Conservation (phyloP, 23 tunicate species). For the Botrylloides violaceus region DNA sequence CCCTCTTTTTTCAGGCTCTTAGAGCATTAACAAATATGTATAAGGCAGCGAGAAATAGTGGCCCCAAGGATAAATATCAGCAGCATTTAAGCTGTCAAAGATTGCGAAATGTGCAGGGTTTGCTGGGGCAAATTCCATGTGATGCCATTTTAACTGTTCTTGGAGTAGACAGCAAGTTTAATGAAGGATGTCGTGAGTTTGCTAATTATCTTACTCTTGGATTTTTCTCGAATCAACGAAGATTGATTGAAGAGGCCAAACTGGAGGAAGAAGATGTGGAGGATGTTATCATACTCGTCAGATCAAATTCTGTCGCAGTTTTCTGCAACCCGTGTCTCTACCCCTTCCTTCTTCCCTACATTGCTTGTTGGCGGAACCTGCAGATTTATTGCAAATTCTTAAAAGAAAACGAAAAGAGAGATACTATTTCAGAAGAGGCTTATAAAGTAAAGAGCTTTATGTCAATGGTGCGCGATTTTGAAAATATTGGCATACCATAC, state of each 20-base stretch:
- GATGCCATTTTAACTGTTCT: slow-evolving; percentile 46
- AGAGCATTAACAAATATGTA: no score
- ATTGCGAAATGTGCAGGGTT: slow-evolving; percentile 40
- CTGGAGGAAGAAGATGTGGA: slow-evolving; percentile 71
- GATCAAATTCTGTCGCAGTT: slow-evolving; percentile 39
- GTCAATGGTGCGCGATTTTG: slow-evolving; percentile 37
- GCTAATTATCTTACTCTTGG: slow-evolving; percentile 67
- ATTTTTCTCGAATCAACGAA: slow-evolving; percentile 33
- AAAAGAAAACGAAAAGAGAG: not conserved
- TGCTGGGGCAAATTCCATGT: not conserved
- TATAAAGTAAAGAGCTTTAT: slow-evolving; percentile 65
- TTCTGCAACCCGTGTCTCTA: slow-evolving; percentile 43
- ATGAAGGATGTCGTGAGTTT: slow-evolving; percentile 71
- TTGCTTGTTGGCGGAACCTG: slow-evolving; percentile 66
- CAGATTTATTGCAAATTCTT: slow-evolving; percentile 27
- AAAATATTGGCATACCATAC: slow-evolving; percentile 46
- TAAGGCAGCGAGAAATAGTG: no score
- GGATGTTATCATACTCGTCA: slow-evolving; percentile 49
- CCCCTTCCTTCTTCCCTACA: slow-evolving; percentile 55
- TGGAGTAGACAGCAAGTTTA: slow-evolving; percentile 78
- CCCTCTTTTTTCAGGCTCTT: no score
- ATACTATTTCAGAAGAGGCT: slow-evolving; percentile 40
- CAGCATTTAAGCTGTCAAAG: slow-evolving; percentile 48
- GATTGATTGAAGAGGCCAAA: slow-evolving; percentile 42
- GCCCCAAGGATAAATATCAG: not conserved